Conservation (phyloP, 2,888 invertebrate species). For the Catocala fraxini region DNA sequence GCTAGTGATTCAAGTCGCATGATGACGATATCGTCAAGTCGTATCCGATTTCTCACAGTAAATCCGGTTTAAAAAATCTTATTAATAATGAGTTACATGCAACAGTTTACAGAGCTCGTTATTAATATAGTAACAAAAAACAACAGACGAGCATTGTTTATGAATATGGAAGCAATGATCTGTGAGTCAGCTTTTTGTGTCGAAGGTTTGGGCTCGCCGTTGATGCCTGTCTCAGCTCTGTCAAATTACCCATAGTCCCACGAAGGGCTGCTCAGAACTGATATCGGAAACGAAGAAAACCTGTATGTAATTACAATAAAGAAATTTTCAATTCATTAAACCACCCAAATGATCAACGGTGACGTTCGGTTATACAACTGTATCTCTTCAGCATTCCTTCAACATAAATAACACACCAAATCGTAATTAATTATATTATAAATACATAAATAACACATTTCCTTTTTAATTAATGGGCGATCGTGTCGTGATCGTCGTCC, state of each 20-base stretch:
- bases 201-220: conserved; percentile 10
- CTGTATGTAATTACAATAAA: conserved; percentile 19
- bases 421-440: neutral
- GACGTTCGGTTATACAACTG: conserved; percentile 10
- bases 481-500: no score
- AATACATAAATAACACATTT: conserved; percentile 1
- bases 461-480: neutral
- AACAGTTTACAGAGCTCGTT: conserved; percentile 11
- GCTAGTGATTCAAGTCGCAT: conserved; percentile 2
- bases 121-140: conserved; percentile 10
- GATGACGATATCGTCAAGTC: conserved; percentile 18
- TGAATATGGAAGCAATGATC: conserved; percentile 33
- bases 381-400: neutral
- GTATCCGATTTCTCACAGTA: neutral
- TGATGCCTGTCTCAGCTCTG: conserved; percentile 19
- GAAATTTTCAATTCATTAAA: conserved; percentile 13
- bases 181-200: conserved; percentile 26
- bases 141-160: conserved; percentile 19
- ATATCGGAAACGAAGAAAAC: conserved; percentile 19
- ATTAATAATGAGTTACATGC: neutral
- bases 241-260: conserved; percentile 27
- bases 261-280: conserved; percentile 11
- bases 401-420: neutral
- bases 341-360: conserved; percentile 6
- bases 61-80: conserved; percentile 7